Conservation (phyloP, 2,797 vertebrate species). For the Paramormyrops hopkinsi region DNA sequence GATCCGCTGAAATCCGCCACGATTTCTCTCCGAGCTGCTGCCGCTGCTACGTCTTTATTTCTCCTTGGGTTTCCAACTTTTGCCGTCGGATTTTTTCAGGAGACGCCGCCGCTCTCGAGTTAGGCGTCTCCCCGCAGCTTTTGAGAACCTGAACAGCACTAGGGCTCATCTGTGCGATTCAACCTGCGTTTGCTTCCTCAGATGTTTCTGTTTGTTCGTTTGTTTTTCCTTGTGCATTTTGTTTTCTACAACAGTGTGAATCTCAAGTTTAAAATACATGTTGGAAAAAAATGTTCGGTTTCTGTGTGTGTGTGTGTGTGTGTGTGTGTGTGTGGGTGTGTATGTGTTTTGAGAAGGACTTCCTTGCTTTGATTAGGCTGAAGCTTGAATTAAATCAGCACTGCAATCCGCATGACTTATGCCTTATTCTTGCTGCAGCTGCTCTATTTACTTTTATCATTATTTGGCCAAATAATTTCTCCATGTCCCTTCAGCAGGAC, state of each 20-base stretch:
- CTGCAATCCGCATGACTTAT: slow-evolving; percentile 6
- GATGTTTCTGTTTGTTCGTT: background rate
- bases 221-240: slow-evolving; percentile 44
- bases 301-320: background rate
- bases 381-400: slow-evolving; percentile 13
- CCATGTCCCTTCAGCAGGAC: background rate
- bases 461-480: background rate
- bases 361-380: slow-evolving; percentile 18
- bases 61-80: slow-evolving; percentile 18
- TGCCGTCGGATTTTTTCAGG: background rate
- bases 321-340: background rate
- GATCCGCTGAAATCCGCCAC: slow-evolving; percentile 29
- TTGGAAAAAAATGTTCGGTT: slow-evolving; percentile 41
- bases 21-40: slow-evolving; percentile 34
- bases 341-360: background rate
- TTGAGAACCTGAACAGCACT: slow-evolving; percentile 15
- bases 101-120: background rate
- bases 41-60: slow-evolving; percentile 25
- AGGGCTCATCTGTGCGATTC: slow-evolving; percentile 2
- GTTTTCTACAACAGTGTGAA: slow-evolving; percentile 55
- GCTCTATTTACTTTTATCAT: background rate
- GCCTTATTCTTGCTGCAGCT: background rate
- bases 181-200: slow-evolving; percentile 8
- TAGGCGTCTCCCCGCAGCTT: background rate
- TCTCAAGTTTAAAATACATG: slow-evolving; percentile 60